These are phyloP conservation scores for Phallusia fumigata DNA, from an alignment of 23 tunicate species.

Conservation along the genomic window DNA sequence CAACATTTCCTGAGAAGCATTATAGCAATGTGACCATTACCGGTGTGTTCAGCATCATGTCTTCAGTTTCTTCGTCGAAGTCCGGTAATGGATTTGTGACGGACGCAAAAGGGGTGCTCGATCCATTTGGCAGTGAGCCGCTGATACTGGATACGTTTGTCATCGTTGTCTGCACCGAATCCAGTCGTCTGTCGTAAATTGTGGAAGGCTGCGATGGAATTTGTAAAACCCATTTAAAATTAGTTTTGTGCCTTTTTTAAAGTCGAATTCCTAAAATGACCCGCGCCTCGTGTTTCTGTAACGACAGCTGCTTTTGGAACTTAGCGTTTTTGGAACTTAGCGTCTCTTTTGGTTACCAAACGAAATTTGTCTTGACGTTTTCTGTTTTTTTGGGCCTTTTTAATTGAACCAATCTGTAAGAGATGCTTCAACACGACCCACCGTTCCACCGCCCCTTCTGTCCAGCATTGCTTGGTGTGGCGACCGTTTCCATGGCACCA, in stretches of 20 bases:
- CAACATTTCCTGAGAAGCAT: too few relatives aligned
- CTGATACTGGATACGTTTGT: slow-evolving; percentile 74
- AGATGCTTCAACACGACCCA: not conserved
- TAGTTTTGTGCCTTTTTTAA: too few relatives aligned
- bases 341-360: too few relatives aligned
- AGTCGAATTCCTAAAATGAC: too few relatives aligned
- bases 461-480: slow-evolving; percentile 38
- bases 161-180: slow-evolving; percentile 66
- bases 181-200: slow-evolving; percentile 34
- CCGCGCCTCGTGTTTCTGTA: too few relatives aligned
- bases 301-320: too few relatives aligned
- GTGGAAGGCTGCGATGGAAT: not conserved
- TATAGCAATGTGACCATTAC: not conserved
- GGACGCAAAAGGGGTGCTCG: slow-evolving; percentile 55
- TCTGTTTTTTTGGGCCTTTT: too few relatives aligned
- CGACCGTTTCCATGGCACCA: slow-evolving; percentile 71
- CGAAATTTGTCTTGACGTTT: too few relatives aligned
- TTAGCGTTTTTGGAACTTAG: too few relatives aligned
- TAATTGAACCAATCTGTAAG: too few relatives aligned
- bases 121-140: slow-evolving; percentile 57
- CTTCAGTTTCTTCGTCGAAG: slow-evolving; percentile 13
- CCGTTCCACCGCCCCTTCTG: slow-evolving; percentile 17
- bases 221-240: too few relatives aligned
- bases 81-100: slow-evolving; percentile 17
- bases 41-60: not conserved